A percentile compares a stretch with the other conserved stretches of the same genome.
Evolutionary conservation across 37 sponge, comb jelly and placozoan genomes (phyloP).

Genomic region (Halisarca cf. caerulea): DNA sequence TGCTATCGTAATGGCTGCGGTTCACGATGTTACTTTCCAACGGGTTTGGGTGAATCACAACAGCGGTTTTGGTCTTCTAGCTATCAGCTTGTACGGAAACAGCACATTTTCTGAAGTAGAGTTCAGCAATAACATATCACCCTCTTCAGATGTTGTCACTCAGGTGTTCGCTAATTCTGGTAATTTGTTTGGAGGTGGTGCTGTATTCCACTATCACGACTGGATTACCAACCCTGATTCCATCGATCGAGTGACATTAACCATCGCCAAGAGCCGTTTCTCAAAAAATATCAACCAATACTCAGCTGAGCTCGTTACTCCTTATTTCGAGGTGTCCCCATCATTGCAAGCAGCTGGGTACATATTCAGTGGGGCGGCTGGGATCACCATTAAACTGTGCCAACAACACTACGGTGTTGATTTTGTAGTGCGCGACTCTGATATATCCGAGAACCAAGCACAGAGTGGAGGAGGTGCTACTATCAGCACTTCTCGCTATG

Average conservation of each 20-base stretch:
- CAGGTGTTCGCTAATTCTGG: background rate
- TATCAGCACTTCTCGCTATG: background rate
- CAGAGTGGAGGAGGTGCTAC: slow-evolving; percentile 38
- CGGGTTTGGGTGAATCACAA: background rate
- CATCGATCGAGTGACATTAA: background rate
- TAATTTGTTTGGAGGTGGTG: background rate
- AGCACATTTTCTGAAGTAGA: background rate
- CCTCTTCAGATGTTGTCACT: background rate
- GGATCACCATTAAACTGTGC: slow-evolving; percentile 36
- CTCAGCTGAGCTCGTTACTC: background rate
- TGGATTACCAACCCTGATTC: no score
- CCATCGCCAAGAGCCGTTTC: background rate
- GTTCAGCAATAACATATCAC: background rate
- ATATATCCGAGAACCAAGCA: slow-evolving; percentile 50
- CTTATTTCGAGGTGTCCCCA: background rate
- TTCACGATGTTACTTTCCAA: background rate
- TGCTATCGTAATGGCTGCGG: background rate
- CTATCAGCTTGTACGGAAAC: background rate
- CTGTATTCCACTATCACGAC: background rate
- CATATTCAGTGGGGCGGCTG: slow-evolving; percentile 53
- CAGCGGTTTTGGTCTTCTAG: background rate
- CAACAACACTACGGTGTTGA: slow-evolving; percentile 35
- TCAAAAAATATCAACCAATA: background rate
- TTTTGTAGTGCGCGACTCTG: background rate
- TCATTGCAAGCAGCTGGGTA: background rate